Conservation (phyloP, 2,888 invertebrate species). For the Corythucha ciliata region DNA sequence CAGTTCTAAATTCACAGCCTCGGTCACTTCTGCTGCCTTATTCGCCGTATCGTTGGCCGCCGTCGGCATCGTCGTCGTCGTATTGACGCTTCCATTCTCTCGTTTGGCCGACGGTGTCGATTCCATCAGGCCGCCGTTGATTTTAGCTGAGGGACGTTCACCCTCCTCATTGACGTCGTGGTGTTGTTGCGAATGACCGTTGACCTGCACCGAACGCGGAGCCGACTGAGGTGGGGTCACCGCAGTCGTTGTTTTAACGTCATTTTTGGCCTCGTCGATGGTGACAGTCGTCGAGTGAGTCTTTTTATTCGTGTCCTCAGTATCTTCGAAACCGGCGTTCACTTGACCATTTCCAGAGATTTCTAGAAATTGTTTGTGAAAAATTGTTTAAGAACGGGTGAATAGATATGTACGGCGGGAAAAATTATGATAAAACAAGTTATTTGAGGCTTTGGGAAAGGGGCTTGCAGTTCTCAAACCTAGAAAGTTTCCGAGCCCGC, state of each 20-base stretch:
- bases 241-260: too few species aligned
- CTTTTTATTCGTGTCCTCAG: conserved; percentile 23
- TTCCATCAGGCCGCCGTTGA: too few species aligned
- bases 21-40: conserved; percentile 40
- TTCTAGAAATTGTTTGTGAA: conserved; percentile 17
- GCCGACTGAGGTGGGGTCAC: not conserved
- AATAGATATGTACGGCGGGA: too few species aligned
- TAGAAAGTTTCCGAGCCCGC: too few species aligned
- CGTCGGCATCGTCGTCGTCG: conserved; percentile 5
- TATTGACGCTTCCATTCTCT: too few species aligned
- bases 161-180: too few species aligned
- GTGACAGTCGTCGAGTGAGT: conserved; percentile 2
- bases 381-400: not conserved
- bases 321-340: conserved; percentile 29
- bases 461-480: too few species aligned
- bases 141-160: too few species aligned
- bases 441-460: too few species aligned
- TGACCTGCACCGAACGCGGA: conserved; percentile 8
- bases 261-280: too few species aligned
- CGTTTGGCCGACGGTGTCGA: too few species aligned
- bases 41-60: conserved; percentile 12
- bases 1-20: conserved; percentile 71
- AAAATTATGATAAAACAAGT: too few species aligned
- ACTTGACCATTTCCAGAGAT: conserved; percentile 28
- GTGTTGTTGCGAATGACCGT: not conserved